A percentile compares a stretch with the other conserved stretches of the same genome.
Conservation (phyloP, 1,140 invertebrate species). For the Diuraphis noxia region DNA sequence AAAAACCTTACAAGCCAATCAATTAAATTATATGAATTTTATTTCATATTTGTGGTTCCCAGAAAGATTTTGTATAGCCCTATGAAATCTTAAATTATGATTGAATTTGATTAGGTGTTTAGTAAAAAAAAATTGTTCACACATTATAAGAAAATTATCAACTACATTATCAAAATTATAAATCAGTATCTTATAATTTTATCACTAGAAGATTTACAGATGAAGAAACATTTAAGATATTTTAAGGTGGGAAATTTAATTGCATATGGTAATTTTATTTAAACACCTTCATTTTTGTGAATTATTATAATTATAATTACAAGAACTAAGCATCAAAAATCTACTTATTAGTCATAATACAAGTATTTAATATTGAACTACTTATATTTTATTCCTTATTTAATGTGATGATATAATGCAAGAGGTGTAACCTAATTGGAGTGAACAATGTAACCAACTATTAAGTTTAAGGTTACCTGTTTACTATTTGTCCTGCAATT, state of each 20-base stretch:
- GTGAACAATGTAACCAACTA: background rate
- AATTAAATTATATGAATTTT: background rate
- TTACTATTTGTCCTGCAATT: background rate
- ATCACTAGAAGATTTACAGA: background rate
- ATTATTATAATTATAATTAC: background rate
- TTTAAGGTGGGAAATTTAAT: background rate
- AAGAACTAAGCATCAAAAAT: background rate
- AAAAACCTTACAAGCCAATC: too few relatives aligned
- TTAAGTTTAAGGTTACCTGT: background rate
- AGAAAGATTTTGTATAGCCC: too few relatives aligned
- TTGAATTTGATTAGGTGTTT: too few relatives aligned
- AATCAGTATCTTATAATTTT: too few relatives aligned
- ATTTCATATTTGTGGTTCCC: background rate
- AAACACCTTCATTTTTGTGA: background rate
- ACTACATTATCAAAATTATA: too few relatives aligned
- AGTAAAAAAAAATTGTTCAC: too few relatives aligned
- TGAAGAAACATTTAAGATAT: background rate
- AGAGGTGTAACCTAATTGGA: too few relatives aligned
- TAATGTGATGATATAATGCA: background rate
- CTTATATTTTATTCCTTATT: background rate
- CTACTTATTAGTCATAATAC: background rate
- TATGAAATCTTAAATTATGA: too few relatives aligned
- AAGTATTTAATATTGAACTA: background rate
- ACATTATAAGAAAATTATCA: too few relatives aligned
- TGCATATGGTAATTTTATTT: background rate